Evolutionary conservation across 2,113 vertebrate genomes (phyloP).

Genomic region (Oryctolagus cuniculus): mOryCun1.1 NC_091442.1:27663001-27663500

Average conservation of each 20-base stretch:
- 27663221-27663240: not conserved
- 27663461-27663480: not conserved
- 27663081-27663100: not conserved
- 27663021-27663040: not conserved
- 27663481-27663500: conserved; percentile 54
- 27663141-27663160: not conserved
- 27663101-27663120: not conserved
- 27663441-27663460: not conserved
- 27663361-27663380: not conserved
- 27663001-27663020: not conserved
- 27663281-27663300: not conserved
- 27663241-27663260: no score
- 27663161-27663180: rapidly evolving
- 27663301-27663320: rapidly evolving
- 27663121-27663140: rapidly evolving
- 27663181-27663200: not conserved
- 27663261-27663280: not conserved
- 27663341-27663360: not conserved
- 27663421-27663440: not conserved
- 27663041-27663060: not conserved
- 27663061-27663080: not conserved
- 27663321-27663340: not conserved
- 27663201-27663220: not conserved
- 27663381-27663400: not conserved
- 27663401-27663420: conserved; percentile 1